phyloP scores from a whole-genome alignment of 2,888 invertebrate genomes.

The Ischnura elegans region DNA sequence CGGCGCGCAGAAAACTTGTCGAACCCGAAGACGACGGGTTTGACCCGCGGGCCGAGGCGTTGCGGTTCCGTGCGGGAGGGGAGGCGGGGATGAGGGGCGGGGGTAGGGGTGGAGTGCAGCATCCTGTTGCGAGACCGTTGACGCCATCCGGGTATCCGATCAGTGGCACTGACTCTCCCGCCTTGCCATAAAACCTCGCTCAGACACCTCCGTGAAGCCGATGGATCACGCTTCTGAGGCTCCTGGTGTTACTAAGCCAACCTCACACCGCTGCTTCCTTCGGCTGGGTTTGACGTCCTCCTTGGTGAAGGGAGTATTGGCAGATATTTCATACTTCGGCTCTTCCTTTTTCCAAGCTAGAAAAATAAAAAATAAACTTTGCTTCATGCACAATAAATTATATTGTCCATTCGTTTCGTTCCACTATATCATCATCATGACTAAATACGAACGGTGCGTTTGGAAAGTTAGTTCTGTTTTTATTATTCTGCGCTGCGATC shows the following conservation, averaged over 20 bases:
- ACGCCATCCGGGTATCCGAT: conserved; percentile 2
- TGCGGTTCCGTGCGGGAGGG: neutral
- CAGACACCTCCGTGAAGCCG: neutral
- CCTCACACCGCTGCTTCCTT: neutral
- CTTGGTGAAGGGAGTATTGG: neutral
- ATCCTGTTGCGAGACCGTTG: conserved; percentile 26
- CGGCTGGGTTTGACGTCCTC: neutral
- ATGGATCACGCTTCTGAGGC: neutral
- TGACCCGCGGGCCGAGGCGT: neutral
- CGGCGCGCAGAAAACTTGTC: neutral
- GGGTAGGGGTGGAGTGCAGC: neutral
- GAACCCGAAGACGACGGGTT: neutral
- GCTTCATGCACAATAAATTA: no score
- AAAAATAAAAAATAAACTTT: no score
- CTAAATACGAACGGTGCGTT: no score
- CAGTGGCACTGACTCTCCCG: neutral
- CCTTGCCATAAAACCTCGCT: neutral
- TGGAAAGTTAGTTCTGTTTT: no score
- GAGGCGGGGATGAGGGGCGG: neutral
- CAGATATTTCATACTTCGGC: no score
- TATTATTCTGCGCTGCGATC: no score
- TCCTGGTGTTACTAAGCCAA: neutral
- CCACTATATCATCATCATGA: no score
- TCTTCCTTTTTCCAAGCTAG: no score
- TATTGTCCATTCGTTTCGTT: no score